Percentiles rank a stretch among this genome's conserved stretches.
These are phyloP conservation scores for Gasteruption jaculator DNA, from an alignment of 2,888 invertebrate species.

Conservation along the genomic window DNA sequence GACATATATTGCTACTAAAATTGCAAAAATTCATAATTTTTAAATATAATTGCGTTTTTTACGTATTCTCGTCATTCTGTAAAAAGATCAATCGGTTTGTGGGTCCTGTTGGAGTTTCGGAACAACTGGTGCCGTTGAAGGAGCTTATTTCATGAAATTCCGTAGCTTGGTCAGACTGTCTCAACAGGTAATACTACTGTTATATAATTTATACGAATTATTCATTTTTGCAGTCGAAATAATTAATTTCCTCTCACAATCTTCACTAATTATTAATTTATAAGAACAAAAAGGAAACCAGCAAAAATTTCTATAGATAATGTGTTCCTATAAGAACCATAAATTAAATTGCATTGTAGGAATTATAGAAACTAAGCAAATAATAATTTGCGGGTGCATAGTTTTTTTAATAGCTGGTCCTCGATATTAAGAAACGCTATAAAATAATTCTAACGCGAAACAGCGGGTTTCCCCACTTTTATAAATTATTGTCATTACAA, in stretches of 20 bases:
- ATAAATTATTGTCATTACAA: neutral
- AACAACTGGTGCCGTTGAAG: conserved; percentile 88
- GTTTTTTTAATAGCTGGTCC: too few relatives aligned
- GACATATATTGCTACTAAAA: neutral
- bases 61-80: conserved; percentile 19
- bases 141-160: conserved; percentile 80
- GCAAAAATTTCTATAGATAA: too few relatives aligned
- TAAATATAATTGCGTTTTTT: conserved; percentile 3
- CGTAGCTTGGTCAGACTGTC: conserved; percentile 79
- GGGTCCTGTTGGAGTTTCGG: conserved; percentile 98
- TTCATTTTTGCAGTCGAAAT: neutral
- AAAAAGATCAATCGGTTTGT: conserved; percentile 93
- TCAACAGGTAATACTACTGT: conserved; percentile 61
- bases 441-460: too few relatives aligned
- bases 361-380: too few relatives aligned
- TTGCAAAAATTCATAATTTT: conserved; percentile 4
- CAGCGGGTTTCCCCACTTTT: too few relatives aligned
- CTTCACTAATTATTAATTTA: too few relatives aligned
- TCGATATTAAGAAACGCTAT: too few relatives aligned
- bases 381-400: too few relatives aligned
- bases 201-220: neutral
- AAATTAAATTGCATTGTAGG: too few relatives aligned
- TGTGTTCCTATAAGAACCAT: too few relatives aligned
- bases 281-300: too few relatives aligned
- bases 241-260: neutral